A percentile compares a stretch with the other conserved stretches of the same genome.
Conservation (phyloP, 2,113 vertebrate species). For the Galemys pyrenaicus region DNA sequence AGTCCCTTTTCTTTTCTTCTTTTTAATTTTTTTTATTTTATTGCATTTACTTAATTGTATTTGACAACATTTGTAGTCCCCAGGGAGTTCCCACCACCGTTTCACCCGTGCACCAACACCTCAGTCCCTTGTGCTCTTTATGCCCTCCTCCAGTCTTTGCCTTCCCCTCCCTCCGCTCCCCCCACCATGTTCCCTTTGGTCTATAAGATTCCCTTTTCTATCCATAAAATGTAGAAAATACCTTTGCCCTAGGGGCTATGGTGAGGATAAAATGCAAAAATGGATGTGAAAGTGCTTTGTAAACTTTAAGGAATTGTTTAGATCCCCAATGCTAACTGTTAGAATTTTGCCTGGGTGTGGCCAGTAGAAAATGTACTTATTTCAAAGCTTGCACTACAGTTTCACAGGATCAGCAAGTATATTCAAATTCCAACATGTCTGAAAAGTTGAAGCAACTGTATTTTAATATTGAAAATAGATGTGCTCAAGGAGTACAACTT, state of each 20-base stretch:
- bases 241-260: neutral
- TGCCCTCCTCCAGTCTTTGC: no score
- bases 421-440: slow-evolving; percentile 57
- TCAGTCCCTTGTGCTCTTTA: no score
- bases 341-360: neutral
- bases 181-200: no score
- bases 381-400: slow-evolving; percentile 37
- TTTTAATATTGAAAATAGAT: slow-evolving; percentile 20
- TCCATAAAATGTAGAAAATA: slow-evolving; percentile 52
- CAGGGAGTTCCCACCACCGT: no score
- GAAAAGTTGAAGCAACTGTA: slow-evolving; percentile 32
- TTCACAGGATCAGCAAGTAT: neutral
- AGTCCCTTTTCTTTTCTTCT: slow-evolving; percentile 16
- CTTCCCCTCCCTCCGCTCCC: no score
- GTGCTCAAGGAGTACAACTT: neutral
- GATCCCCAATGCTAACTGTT: slow-evolving; percentile 14
- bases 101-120: no score
- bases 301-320: slow-evolving; percentile 29
- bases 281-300: slow-evolving; percentile 26
- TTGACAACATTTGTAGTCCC: no score
- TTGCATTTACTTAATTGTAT: no score
- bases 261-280: neutral
- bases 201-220: slow-evolving; percentile 1
- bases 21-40: no score
- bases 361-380: slow-evolving; percentile 50